These are phyloP conservation scores for Halictus ligatus DNA, from an alignment of 2,888 invertebrate species.

Conservation along the genomic window DNA sequence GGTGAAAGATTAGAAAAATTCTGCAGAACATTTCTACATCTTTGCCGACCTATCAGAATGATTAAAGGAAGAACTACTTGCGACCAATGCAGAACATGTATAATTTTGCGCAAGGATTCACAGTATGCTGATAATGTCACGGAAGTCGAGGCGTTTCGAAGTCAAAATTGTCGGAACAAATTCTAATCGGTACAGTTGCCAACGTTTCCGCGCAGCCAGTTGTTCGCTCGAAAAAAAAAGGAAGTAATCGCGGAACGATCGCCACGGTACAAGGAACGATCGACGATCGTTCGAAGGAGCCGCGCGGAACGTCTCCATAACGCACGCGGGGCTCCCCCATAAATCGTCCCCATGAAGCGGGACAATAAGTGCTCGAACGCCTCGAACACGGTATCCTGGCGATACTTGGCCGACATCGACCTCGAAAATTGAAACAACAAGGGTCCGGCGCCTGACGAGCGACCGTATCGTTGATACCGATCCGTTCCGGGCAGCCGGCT, in stretches of 20 bases:
- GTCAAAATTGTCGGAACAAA: neutral
- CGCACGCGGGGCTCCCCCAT: slow-evolving; percentile 16
- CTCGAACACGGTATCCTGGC: slow-evolving; percentile 28
- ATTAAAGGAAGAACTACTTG: neutral
- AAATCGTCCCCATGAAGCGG: slow-evolving; percentile 36
- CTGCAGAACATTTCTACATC: neutral
- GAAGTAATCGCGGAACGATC: slow-evolving; percentile 4
- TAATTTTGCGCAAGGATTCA: too few species aligned
- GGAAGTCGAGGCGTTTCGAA: neutral
- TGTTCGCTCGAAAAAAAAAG: neutral
- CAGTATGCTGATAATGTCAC: too few species aligned
- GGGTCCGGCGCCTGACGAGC: slow-evolving; percentile 22
- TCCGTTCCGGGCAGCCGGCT: slow-evolving; percentile 41
- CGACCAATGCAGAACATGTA: too few species aligned
- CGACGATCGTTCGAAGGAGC: slow-evolving; percentile 4
- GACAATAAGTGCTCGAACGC: slow-evolving; percentile 37
- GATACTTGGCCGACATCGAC: slow-evolving; percentile 33
- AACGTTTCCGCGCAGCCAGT: neutral
- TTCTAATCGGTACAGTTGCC: neutral
- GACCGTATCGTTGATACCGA: slow-evolving; percentile 43
- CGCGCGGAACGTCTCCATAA: slow-evolving; percentile 33
- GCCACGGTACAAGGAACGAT: neutral
- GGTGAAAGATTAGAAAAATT: neutral
- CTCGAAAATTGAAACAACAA: slow-evolving; percentile 53
- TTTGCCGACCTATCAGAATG: neutral